Percentiles rank a stretch among this genome's conserved stretches.
Evolutionary conservation across 2,888 invertebrate genomes (phyloP).

Genomic region (Leucania comma): DNA sequence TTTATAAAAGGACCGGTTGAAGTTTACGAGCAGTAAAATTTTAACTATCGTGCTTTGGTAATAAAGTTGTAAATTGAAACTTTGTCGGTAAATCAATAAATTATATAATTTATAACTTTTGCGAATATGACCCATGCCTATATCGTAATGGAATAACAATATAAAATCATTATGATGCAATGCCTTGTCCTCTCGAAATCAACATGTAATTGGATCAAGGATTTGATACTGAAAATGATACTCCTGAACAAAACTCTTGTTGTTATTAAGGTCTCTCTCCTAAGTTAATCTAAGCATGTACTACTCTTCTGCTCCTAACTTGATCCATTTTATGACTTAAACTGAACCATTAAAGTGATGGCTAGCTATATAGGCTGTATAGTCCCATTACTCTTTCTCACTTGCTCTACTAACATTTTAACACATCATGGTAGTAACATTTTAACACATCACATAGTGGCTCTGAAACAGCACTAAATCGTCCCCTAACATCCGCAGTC

Average conservation of each 20-base stretch:
- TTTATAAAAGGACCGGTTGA: neutral
- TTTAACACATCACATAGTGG: neutral
- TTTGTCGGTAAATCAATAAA: conserved; percentile 18
- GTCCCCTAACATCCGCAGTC: neutral
- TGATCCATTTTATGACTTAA: no score
- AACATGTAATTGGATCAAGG: neutral
- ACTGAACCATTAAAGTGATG: no score
- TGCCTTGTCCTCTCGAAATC: neutral
- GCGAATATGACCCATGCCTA: neutral
- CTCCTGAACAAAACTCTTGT: no score
- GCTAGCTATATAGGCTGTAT: no score
- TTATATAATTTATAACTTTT: conserved; percentile 23
- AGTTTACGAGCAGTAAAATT: conserved; percentile 12
- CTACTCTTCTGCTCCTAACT: no score
- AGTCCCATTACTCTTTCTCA: no score
- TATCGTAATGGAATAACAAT: neutral
- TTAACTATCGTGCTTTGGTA: conserved; percentile 17
- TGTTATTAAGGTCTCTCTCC: no score
- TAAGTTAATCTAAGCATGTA: no score
- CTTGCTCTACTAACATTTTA: no score
- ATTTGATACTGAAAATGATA: neutral
- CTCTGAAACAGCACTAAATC: conserved; percentile 1
- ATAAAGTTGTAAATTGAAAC: conserved; percentile 35
- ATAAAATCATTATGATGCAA: neutral
- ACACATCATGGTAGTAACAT: no score